A percentile compares a stretch with the other conserved stretches of the same genome.
Evolutionary conservation across 2,888 invertebrate genomes (phyloP).

Genomic region (Drosophila acutilabella): DNA sequence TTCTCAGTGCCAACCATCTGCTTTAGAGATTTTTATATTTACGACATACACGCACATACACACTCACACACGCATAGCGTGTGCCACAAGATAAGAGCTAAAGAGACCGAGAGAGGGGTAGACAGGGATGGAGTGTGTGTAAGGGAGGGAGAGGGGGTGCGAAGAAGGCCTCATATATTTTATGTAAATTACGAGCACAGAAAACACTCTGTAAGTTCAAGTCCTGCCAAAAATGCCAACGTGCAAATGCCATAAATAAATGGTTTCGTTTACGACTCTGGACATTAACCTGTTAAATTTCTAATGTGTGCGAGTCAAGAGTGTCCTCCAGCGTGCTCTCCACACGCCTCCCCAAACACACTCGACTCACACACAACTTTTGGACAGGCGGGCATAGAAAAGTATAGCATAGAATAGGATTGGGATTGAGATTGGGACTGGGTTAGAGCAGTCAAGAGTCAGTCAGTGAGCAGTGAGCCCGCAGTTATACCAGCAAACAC

Average conservation of each 20-base stretch:
- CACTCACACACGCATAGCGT: conserved; percentile 18
- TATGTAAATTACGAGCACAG: conserved; percentile 71
- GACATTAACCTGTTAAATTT: conserved; percentile 81
- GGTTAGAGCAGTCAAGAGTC: conserved; percentile 3
- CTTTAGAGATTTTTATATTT: conserved; percentile 62
- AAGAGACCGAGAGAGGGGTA: not conserved
- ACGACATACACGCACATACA: conserved; percentile 44
- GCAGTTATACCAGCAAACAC: conserved; percentile 57
- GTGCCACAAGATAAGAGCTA: conserved; percentile 11
- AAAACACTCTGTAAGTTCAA: conserved; percentile 36
- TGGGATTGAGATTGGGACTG: conserved; percentile 1
- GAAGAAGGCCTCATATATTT: conserved; percentile 50
- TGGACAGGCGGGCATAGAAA: not conserved
- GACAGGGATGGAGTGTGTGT: not conserved
- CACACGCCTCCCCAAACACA: not conserved
- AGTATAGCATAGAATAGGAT: conserved; percentile 2
- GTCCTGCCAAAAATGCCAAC: conserved; percentile 57
- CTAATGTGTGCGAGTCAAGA: conserved; percentile 72
- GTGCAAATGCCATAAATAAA: conserved; percentile 77
- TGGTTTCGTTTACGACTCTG: conserved; percentile 82
- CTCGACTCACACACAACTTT: conserved; percentile 8
- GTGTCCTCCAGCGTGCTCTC: conserved; percentile 36
- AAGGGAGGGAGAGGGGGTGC: not conserved
- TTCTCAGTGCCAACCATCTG: conserved; percentile 38
- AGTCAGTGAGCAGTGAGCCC: conserved; percentile 38